Percentiles rank a stretch among this genome's conserved stretches.
phyloP scores from a whole-genome alignment of 1,140 invertebrate species.

The Heterodera carotae region DNA sequence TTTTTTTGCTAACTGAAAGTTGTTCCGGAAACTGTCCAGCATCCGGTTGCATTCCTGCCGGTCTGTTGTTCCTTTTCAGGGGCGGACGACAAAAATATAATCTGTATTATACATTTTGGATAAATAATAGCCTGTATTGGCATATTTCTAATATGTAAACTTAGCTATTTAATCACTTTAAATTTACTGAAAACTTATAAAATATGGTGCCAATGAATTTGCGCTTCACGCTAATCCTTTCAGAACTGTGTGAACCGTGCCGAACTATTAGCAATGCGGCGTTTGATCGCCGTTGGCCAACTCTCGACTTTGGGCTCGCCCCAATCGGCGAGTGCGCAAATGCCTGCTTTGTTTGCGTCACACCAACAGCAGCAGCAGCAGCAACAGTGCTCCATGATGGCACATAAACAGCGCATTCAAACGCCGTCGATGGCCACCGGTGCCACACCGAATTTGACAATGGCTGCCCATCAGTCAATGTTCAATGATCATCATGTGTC shows the following conservation, averaged over 20 bases:
- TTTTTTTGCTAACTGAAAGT: too few relatives aligned
- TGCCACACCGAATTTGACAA: not conserved
- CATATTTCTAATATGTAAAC: too few relatives aligned
- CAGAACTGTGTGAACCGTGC: constrained; percentile 27
- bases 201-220: not conserved
- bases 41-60: too few relatives aligned
- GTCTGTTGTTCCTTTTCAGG: too few relatives aligned
- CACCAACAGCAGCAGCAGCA: too few relatives aligned
- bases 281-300: constrained; percentile 18
- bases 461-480: not conserved
- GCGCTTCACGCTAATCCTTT: not conserved
- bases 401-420: not conserved
- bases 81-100: too few relatives aligned
- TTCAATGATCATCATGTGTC: not conserved
- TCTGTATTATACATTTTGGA: too few relatives aligned
- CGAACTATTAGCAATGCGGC: constrained; percentile 15
- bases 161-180: too few relatives aligned
- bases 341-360: not conserved
- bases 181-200: too few relatives aligned
- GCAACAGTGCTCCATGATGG: not conserved
- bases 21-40: too few relatives aligned
- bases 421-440: not conserved
- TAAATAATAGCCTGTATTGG: too few relatives aligned
- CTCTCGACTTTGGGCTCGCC: not conserved
- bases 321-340: not conserved